Conservation (phyloP, 1,140 invertebrate species). For the Solenopsis fugax region DNA sequence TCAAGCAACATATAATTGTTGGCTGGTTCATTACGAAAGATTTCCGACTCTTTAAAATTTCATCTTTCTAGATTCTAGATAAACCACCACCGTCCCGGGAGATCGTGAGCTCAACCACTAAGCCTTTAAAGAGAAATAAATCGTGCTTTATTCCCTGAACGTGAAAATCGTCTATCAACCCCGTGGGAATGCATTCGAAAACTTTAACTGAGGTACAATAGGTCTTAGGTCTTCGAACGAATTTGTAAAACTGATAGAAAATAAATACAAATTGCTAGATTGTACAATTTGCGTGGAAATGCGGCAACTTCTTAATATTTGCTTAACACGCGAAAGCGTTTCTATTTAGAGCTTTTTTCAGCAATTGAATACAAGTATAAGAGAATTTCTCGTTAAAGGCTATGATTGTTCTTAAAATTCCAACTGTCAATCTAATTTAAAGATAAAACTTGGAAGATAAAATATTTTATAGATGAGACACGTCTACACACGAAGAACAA, state of each 20-base stretch:
- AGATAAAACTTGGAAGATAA: slow-evolving; percentile 4
- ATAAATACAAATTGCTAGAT: neutral
- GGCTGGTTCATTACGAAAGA: neutral
- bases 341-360: neutral
- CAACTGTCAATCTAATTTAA: neutral
- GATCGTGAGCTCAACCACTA: neutral
- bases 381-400: neutral
- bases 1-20: neutral
- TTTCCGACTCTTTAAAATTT: slow-evolving; percentile 39
- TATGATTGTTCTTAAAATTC: neutral
- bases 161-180: slow-evolving; percentile 13
- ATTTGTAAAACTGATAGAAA: slow-evolving; percentile 3
- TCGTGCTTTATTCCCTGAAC: slow-evolving; percentile 11
- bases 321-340: neutral
- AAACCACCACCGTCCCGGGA: neutral
- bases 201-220: neutral
- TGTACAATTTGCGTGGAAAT: neutral
- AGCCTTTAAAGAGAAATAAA: neutral
- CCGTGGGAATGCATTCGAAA: neutral
- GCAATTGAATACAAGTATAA: neutral
- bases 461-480: neutral
- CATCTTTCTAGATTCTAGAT: neutral
- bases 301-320: neutral
- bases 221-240: neutral
- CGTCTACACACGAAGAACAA: too few relatives aligned